These are phyloP conservation scores for Galerucella nymphaeae DNA, from an alignment of 2,888 invertebrate species.

Conservation along the genomic window DNA sequence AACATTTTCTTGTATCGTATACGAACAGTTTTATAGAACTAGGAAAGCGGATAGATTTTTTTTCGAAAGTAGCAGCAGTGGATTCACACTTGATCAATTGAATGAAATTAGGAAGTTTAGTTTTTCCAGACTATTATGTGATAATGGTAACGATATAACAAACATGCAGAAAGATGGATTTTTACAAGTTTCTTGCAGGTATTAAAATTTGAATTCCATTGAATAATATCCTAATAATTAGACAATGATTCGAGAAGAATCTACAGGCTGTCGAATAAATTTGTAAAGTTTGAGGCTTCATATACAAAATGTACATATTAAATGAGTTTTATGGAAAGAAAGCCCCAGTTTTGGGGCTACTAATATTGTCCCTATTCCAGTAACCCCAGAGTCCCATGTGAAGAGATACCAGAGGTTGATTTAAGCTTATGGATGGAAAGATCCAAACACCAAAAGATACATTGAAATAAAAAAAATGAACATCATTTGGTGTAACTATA, in stretches of 20 bases:
- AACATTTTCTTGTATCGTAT: constrained; percentile 86
- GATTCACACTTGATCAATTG: constrained; percentile 81
- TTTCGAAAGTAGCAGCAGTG: constrained; percentile 75
- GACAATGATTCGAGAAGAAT: no score
- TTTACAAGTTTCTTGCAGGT: constrained; percentile 70
- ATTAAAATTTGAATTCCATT: constrained; percentile 53
- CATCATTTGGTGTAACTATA: no score
- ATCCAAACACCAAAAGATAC: no score
- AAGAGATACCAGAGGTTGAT: constrained; percentile 4
- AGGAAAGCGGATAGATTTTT: constrained; percentile 87
- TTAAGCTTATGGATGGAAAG: constrained; percentile 23
- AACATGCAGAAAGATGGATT: constrained; percentile 76
- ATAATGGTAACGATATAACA: constrained; percentile 77
- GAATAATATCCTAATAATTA: no score
- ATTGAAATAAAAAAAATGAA: no score
- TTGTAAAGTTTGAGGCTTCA: no score
- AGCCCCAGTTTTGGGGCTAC: no score
- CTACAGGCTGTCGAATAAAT: no score
- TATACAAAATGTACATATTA: no score
- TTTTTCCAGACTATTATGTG: constrained; percentile 81
- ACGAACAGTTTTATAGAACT: constrained; percentile 86
- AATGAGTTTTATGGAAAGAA: no score
- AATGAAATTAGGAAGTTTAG: constrained; percentile 79
- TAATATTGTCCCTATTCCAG: constrained; percentile 1
- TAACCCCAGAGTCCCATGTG: constrained; percentile 11